Percentiles rank a stretch among this genome's conserved stretches.
phyloP scores from a whole-genome alignment of 2,797 vertebrate species.

The Pelochelys cantorii region DNA sequence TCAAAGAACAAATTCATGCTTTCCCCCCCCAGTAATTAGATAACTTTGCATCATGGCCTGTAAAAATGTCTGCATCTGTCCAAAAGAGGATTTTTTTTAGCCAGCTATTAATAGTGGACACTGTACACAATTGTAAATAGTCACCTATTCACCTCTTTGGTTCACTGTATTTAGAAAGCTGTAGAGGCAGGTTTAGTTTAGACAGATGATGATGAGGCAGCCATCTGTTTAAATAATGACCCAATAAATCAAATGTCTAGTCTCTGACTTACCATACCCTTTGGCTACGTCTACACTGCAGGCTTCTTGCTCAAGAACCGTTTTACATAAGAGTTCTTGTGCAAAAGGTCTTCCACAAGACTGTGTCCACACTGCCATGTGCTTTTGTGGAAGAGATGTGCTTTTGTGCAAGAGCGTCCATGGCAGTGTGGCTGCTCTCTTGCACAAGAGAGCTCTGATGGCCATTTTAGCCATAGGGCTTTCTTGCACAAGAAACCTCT shows the following conservation, averaged over 20 bases:
- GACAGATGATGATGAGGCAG: neutral
- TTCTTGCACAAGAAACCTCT: too few species aligned
- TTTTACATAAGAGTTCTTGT: too few species aligned
- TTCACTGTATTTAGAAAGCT: neutral
- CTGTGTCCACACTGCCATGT: too few species aligned
- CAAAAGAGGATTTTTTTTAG: neutral
- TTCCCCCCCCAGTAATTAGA: neutral
- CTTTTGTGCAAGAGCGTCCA: too few species aligned
- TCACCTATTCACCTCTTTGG: neutral
- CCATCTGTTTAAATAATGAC: slow-evolving; percentile 17
- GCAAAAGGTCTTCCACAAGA: too few species aligned
- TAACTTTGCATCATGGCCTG: neutral
- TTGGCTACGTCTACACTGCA: too few species aligned
- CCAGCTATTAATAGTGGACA: neutral
- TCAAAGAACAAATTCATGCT: neutral
- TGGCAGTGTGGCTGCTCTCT: too few species aligned
- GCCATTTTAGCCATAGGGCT: too few species aligned
- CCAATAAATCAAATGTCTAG: slow-evolving; percentile 15
- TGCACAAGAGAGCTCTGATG: too few species aligned
- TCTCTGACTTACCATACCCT: slow-evolving; percentile 10
- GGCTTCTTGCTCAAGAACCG: too few species aligned
- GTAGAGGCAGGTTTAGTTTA: neutral
- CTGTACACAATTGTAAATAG: neutral
- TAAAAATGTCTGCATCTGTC: neutral
- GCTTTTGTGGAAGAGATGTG: too few species aligned